Evolutionary conservation across 2,888 invertebrate species (phyloP).

Genomic region (Scaptomyza tumidula): DNA sequence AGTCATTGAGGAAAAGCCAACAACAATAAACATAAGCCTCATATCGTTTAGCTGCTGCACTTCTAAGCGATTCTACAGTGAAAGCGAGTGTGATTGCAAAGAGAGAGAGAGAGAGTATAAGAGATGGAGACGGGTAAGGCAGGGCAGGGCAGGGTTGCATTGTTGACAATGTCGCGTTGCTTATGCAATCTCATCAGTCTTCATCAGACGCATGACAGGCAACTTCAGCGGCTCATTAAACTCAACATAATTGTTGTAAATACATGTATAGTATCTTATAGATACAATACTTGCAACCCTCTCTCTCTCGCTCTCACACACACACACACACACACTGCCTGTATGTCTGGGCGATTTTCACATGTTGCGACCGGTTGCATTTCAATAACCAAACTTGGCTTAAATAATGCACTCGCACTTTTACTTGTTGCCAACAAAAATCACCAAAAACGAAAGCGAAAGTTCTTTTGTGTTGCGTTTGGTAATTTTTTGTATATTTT

Average conservation of each 20-base stretch:
- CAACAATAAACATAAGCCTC: conserved; percentile 47
- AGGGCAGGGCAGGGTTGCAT: not conserved
- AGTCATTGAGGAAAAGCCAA: conserved; percentile 21
- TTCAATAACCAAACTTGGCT: conserved; percentile 75
- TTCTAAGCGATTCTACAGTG: conserved; percentile 74
- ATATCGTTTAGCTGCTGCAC: conserved; percentile 43
- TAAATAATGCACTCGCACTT: conserved; percentile 76
- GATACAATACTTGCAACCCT: conserved; percentile 15
- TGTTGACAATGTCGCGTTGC: conserved; percentile 62
- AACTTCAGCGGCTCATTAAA: conserved; percentile 69
- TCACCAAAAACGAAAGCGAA: conserved; percentile 69
- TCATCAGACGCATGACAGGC: conserved; percentile 57
- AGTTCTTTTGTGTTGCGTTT: conserved; percentile 72
- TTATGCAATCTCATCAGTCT: conserved; percentile 74
- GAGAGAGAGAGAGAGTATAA: too few relatives aligned
- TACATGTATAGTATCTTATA: conserved; percentile 16
- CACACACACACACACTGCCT: conserved; percentile 7
- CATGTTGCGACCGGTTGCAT: conserved; percentile 73
- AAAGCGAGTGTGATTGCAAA: conserved; percentile 50
- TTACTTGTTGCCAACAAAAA: conserved; percentile 56
- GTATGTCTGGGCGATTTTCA: conserved; percentile 50
- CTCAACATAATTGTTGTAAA: conserved; percentile 69
- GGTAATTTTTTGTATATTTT: conserved; percentile 1
- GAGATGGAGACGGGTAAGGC: too few relatives aligned
- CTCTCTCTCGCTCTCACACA: not conserved